These are phyloP conservation scores for Chelonia mydas DNA, from an alignment of 2,797 vertebrate genomes.

Conservation along the genomic window DNA sequence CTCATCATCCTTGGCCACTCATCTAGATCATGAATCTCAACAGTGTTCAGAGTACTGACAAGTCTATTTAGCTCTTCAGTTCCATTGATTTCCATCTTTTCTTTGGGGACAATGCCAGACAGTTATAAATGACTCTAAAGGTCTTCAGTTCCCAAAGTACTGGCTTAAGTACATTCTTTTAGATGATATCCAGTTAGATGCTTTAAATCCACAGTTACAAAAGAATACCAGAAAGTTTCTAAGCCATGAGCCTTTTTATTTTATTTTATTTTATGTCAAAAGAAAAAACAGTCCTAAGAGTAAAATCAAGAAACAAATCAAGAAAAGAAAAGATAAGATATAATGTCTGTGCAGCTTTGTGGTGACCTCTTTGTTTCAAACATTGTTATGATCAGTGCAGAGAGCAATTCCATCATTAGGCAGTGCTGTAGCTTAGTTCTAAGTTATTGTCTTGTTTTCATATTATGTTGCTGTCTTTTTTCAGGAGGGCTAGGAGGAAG, in stretches of 20 bases:
- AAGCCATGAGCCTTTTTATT: constrained; percentile 19
- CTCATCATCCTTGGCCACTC: constrained; percentile 48
- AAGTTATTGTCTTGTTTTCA: not conserved
- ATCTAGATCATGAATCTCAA: constrained; percentile 41
- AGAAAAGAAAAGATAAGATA: not conserved
- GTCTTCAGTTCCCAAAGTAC: not conserved
- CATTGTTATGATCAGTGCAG: not conserved
- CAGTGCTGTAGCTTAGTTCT: not conserved
- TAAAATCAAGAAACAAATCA: not conserved
- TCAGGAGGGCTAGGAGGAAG: not conserved
- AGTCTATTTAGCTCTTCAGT: constrained; percentile 50
- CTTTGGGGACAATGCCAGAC: constrained; percentile 42
- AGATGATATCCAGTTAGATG: constrained; percentile 25
- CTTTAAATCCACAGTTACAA: constrained; percentile 39
- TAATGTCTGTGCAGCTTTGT: not conserved
- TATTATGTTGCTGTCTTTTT: not conserved
- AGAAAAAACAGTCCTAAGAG: not conserved
- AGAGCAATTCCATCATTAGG: not conserved
- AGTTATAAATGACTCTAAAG: constrained; percentile 45
- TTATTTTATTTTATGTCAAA: not conserved
- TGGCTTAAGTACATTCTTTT: constrained; percentile 40
- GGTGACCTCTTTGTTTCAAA: not conserved
- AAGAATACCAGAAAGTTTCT: not conserved
- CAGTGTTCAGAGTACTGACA: constrained; percentile 31
- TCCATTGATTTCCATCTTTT: constrained; percentile 43